A percentile compares a stretch with the other conserved stretches of the same genome.
Evolutionary conservation across 2,888 invertebrate genomes (phyloP).

Genomic region (Mactromeris polynyma): DNA sequence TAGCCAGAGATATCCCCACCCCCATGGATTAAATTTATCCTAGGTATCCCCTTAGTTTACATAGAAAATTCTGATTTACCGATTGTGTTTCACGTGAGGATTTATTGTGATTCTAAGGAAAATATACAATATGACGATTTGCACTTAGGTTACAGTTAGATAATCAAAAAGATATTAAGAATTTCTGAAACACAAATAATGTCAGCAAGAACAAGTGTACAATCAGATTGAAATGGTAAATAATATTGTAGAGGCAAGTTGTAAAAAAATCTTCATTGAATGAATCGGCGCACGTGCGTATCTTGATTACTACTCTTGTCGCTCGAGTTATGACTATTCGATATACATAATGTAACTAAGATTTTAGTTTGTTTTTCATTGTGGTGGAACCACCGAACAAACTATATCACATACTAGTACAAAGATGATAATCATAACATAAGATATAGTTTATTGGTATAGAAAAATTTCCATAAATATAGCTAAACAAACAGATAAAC

Average conservation of each 20-base stretch:
- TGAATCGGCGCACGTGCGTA: neutral
- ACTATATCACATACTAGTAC: too few species aligned
- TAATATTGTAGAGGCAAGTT: neutral
- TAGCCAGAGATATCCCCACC: slow-evolving; percentile 46
- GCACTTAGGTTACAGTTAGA: slow-evolving; percentile 52
- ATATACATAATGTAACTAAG: too few species aligned
- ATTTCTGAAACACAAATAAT: slow-evolving; percentile 40
- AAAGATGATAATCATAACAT: too few species aligned
- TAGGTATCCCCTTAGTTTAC: slow-evolving; percentile 33
- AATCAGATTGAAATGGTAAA: slow-evolving; percentile 35
- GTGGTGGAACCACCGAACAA: too few species aligned
- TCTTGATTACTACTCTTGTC: neutral
- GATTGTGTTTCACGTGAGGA: slow-evolving; percentile 56
- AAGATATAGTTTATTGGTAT: too few species aligned
- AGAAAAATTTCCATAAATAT: too few species aligned
- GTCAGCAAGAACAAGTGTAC: slow-evolving; percentile 33
- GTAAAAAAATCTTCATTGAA: neutral
- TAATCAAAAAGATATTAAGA: slow-evolving; percentile 40
- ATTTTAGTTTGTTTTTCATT: too few species aligned
- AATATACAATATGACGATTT: slow-evolving; percentile 53
- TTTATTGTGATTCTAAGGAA: slow-evolving; percentile 47
- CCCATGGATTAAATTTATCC: slow-evolving; percentile 45
- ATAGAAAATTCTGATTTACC: slow-evolving; percentile 33
- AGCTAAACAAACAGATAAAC: too few species aligned
- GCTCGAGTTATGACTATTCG: too few species aligned